Percentiles rank a stretch among this genome's conserved stretches.
Evolutionary conservation across 2,797 vertebrate genomes (phyloP).

Genomic region (Tokudaia muenninki): DNA sequence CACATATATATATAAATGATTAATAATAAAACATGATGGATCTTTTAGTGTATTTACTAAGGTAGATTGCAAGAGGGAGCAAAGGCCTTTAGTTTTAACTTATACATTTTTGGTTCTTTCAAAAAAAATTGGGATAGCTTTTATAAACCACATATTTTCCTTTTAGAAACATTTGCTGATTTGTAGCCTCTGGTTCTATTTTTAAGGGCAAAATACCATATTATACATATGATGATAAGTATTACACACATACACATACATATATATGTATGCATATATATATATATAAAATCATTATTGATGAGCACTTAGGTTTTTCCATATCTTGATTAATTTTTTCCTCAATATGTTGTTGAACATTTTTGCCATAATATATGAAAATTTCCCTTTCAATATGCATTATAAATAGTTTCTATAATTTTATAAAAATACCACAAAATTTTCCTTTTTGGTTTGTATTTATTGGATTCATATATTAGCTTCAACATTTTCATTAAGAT

Average conservation of each 20-base stretch:
- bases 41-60: background rate
- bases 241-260: background rate
- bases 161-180: background rate
- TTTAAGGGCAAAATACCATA: background rate
- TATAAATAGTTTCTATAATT: background rate
- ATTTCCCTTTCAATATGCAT: background rate
- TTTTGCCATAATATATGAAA: background rate
- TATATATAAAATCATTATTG: background rate
- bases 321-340: background rate
- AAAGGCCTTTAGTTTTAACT: background rate
- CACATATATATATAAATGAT: background rate
- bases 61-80: background rate
- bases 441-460: background rate
- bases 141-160: background rate
- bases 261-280: background rate
- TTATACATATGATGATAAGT: background rate
- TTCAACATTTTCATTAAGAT: background rate
- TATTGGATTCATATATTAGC: background rate
- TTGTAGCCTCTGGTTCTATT: background rate
- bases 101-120: background rate
- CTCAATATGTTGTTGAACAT: background rate
- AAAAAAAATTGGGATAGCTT: background rate
- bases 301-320: background rate
- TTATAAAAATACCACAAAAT: background rate
- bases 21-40: background rate